phyloP scores from a whole-genome alignment of 2,113 vertebrate genomes.

The Semicossyphus pulcher region DNA sequence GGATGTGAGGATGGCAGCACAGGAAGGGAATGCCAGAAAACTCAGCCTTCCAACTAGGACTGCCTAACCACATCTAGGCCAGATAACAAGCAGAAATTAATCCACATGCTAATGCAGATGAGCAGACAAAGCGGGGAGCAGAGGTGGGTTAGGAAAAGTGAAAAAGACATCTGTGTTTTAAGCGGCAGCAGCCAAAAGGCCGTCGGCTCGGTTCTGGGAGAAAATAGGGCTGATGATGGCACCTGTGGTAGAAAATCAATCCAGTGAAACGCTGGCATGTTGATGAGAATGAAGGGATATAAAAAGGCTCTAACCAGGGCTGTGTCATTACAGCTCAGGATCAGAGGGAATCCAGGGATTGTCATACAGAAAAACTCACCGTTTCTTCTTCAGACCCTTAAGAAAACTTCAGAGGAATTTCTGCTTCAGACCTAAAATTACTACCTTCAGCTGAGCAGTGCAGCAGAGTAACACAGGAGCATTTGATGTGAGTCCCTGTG shows the following conservation, averaged over 20 bases:
- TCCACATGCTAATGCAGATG: slow-evolving; percentile 67
- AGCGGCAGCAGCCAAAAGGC: slow-evolving; percentile 18
- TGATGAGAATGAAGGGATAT: slow-evolving; percentile 52
- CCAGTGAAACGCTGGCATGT: slow-evolving; percentile 42
- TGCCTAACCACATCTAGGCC: slow-evolving; percentile 60
- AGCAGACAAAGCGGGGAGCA: slow-evolving; percentile 46
- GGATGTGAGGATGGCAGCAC: slow-evolving; percentile 63
- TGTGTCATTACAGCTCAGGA: slow-evolving; percentile 65
- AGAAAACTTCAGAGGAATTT: slow-evolving; percentile 53
- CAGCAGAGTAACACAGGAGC: slow-evolving; percentile 28
- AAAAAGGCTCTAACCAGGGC: slow-evolving; percentile 38
- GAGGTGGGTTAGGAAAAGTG: slow-evolving; percentile 45
- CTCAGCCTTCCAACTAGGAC: slow-evolving; percentile 58
- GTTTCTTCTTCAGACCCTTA: slow-evolving; percentile 51
- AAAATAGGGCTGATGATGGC: slow-evolving; percentile 26
- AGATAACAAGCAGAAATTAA: slow-evolving; percentile 80
- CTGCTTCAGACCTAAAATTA: slow-evolving; percentile 42
- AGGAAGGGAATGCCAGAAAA: slow-evolving; percentile 37
- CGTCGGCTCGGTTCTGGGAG: slow-evolving; percentile 15
- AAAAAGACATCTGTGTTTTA: slow-evolving; percentile 54
- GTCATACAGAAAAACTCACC: slow-evolving; percentile 52
- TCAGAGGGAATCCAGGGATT: slow-evolving; percentile 64
- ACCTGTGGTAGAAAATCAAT: slow-evolving; percentile 58
- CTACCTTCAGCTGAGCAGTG: slow-evolving; percentile 35
- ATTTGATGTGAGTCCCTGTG: slow-evolving; percentile 41